phyloP scores from a whole-genome alignment of 2,888 invertebrate genomes.

The Spilosoma lubricipeda region DNA sequence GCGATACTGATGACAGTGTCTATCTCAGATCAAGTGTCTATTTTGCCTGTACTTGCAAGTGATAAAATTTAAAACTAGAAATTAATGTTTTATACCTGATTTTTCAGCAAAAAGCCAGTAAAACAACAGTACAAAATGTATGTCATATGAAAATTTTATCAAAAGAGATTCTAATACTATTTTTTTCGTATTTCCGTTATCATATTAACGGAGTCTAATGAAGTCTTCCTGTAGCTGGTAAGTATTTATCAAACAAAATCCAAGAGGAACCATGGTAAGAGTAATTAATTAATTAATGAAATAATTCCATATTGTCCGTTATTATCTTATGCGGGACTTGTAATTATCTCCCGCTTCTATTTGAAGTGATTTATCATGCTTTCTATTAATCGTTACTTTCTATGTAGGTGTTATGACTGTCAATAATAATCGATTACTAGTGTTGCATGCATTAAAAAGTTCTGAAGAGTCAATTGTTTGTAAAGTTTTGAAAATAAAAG shows the following conservation, averaged over 20 bases:
- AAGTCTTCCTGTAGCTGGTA: slow-evolving; percentile 24
- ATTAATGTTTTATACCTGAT: no score
- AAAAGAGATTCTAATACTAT: background rate
- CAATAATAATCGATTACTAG: background rate
- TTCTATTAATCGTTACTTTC: slow-evolving; percentile 8
- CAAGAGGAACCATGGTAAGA: slow-evolving; percentile 21
- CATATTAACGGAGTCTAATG: slow-evolving; percentile 11
- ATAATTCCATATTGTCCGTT: slow-evolving; percentile 25
- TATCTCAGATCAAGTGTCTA: no score
- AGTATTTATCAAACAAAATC: background rate
- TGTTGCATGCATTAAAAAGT: background rate
- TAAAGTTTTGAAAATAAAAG: no score
- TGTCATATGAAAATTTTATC: background rate
- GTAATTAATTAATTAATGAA: slow-evolving; percentile 51
- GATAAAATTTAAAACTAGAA: no score
- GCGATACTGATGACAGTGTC: no score
- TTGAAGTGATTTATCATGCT: slow-evolving; percentile 59
- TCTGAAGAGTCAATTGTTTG: no score
- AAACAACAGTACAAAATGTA: no score
- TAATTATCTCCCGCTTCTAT: slow-evolving; percentile 40
- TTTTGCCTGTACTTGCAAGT: no score
- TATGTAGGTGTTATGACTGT: background rate
- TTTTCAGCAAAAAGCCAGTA: no score
- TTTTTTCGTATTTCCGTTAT: slow-evolving; percentile 10
- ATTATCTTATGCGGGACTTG: slow-evolving; percentile 55